Conservation (phyloP, 2,113 vertebrate species). For the Xerus inauris region DNA sequence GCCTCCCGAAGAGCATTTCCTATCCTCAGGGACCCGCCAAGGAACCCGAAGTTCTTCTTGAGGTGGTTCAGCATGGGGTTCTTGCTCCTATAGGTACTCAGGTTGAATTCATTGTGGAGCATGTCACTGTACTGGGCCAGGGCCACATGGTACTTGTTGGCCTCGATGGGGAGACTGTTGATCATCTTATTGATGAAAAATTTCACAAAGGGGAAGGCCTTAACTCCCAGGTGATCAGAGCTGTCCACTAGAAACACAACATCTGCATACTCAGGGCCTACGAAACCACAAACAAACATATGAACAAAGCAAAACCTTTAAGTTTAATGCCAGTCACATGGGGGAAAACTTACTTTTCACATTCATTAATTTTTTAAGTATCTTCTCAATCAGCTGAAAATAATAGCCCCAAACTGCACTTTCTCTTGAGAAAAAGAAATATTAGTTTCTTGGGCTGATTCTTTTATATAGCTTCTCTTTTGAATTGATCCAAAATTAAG, state of each 20-base stretch:
- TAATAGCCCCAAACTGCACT: background rate
- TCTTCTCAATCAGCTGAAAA: background rate
- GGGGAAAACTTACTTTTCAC: background rate
- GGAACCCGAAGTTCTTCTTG: conserved; percentile 76
- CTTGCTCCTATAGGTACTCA: conserved; percentile 74
- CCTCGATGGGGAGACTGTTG: conserved; percentile 73
- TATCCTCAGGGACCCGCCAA: conserved; percentile 65
- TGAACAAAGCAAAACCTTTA: background rate
- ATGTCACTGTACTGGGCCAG: conserved; percentile 82
- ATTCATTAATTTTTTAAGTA: background rate
- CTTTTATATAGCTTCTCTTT: background rate
- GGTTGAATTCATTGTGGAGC: conserved; percentile 74
- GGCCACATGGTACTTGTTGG: conserved; percentile 77
- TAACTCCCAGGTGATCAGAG: conserved; percentile 74
- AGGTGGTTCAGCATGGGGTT: conserved; percentile 80
- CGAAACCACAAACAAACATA: background rate
- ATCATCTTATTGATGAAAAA: conserved; percentile 74
- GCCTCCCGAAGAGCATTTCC: conserved; percentile 77
- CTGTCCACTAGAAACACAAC: conserved; percentile 84
- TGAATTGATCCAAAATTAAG: conserved; percentile 6
- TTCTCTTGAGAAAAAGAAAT: background rate
- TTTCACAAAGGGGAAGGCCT: conserved; percentile 74
- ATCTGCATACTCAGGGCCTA: conserved; percentile 76
- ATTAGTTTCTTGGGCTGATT: background rate
- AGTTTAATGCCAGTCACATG: background rate